A percentile compares a stretch with the other conserved stretches of the same genome.
phyloP scores from a whole-genome alignment of 2,797 vertebrate species.

The Hylomyscus alleni region DNA sequence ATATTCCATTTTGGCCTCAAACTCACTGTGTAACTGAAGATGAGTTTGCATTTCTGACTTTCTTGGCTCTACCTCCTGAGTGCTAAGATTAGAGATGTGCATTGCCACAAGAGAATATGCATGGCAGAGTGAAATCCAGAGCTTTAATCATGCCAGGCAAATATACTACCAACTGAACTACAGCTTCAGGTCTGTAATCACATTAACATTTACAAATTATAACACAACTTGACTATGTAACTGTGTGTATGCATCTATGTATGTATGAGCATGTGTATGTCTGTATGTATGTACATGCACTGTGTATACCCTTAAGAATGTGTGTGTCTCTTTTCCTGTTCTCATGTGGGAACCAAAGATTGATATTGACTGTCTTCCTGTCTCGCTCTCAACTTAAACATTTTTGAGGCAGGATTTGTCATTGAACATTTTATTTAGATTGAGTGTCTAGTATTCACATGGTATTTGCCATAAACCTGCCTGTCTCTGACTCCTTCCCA shows the following conservation, averaged over 20 bases:
- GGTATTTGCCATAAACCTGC: not conserved
- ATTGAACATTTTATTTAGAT: not conserved
- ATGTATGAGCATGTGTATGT: too few species aligned
- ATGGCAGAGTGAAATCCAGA: not conserved
- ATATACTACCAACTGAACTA: not conserved
- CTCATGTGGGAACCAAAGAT: not conserved
- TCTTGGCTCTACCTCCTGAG: not conserved
- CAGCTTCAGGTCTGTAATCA: not conserved
- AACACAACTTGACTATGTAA: not conserved
- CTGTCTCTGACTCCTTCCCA: not conserved
- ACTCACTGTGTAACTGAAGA: not conserved
- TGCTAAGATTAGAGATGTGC: not conserved
- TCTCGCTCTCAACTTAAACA: not conserved
- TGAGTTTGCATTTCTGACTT: too few species aligned
- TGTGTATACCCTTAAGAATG: not conserved
- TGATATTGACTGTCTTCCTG: not conserved
- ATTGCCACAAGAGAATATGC: not conserved
- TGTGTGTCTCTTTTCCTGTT: not conserved
- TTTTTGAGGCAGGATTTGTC: not conserved
- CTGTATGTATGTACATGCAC: not conserved
- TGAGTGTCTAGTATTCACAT: not conserved
- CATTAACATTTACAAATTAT: slow-evolving; percentile 41
- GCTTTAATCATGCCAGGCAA: not conserved
- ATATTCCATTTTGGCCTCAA: not conserved
- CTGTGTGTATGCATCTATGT: not conserved